Evolutionary conservation across 2,113 vertebrate genomes (phyloP), one percentile per base, ranked within the genome.

Genomic region (Brachyhypopomus gauderio): DNA sequence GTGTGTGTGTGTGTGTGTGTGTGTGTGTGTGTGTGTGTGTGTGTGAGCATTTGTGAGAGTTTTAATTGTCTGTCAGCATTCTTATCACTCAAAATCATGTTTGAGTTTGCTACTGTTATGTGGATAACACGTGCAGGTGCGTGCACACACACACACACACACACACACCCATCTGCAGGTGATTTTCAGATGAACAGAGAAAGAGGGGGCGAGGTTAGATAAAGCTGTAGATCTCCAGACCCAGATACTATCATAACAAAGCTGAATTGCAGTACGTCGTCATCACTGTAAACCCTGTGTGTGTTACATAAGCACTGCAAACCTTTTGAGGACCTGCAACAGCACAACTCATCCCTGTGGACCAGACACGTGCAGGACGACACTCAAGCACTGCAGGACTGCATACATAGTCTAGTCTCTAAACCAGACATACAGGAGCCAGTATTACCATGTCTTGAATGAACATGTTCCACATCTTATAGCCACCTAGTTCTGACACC

Each of bases 371-470:
- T 38, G 45, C 67, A 8, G 48, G 5, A 30, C 30, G 45, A 79
- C 41, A 72, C 83, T 80, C 73, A 80, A 62, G 25, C 69, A 56
- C 30, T 30, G 30, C 75, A 83, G 55, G 59, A 52, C 66, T 64
- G 75, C 25, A 78, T 63, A 74, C 23, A 27, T 27, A 59, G 20
- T 36, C 71, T 23, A 36, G 74, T 23, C 52, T 38, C 27, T 52
- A 36, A 70, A 73, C 36, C 76, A 87, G 81, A 87, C 86, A 72
- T 74, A 78, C 70, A 81, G 84, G 86, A 85, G 86, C 82, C 82
- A 80, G 67, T 30, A 8, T 8, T 64, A 71, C 20, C 19, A 67
- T 66, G 14, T 36, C 72, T 38, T 71, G 58, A 78, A 78, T 2
- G 34, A 77, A 80, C n/a, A 72, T 60, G 30, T 84, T 83, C 58